Evolutionary conservation across 2,888 invertebrate genomes (phyloP).

Genomic region (Melieria omissa): DNA sequence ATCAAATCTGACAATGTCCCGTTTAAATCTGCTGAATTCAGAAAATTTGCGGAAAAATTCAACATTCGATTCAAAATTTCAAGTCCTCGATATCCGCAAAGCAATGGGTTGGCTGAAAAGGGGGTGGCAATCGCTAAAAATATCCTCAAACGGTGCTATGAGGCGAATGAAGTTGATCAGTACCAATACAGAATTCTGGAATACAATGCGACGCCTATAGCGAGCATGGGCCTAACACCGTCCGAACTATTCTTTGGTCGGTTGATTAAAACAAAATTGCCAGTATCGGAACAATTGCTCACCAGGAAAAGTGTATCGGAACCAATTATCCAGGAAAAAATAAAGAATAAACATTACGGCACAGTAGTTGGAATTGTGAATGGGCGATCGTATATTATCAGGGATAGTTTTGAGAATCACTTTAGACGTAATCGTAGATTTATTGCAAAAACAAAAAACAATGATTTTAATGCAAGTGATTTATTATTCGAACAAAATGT

Average conservation of each 20-base stretch:
- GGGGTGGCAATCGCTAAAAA: constrained; percentile 39
- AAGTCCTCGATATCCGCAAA: constrained; percentile 33
- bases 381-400: not conserved
- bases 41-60: constrained; percentile 16
- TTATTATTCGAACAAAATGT: no score
- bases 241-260: constrained; percentile 40
- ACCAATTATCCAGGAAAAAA: constrained; percentile 36
- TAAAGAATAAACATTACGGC: constrained; percentile 42
- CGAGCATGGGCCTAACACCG: constrained; percentile 38
- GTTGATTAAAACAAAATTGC: constrained; percentile 38
- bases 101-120: constrained; percentile 36
- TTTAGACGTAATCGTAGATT: no score
- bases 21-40: constrained; percentile 34
- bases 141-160: constrained; percentile 42
- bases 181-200: constrained; percentile 39
- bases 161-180: constrained; percentile 23
- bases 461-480: no score
- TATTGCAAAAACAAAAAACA: no score
- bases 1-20: constrained; percentile 37
- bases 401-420: no score
- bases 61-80: constrained; percentile 29
- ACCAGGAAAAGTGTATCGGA: constrained; percentile 22
- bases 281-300: constrained; percentile 21
- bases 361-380: constrained; percentile 19
- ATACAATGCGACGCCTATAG: constrained; percentile 40